Base-by-base conservation (phyloP, 2,113 vertebrate species). In the Notiomystis cincta region DNA sequence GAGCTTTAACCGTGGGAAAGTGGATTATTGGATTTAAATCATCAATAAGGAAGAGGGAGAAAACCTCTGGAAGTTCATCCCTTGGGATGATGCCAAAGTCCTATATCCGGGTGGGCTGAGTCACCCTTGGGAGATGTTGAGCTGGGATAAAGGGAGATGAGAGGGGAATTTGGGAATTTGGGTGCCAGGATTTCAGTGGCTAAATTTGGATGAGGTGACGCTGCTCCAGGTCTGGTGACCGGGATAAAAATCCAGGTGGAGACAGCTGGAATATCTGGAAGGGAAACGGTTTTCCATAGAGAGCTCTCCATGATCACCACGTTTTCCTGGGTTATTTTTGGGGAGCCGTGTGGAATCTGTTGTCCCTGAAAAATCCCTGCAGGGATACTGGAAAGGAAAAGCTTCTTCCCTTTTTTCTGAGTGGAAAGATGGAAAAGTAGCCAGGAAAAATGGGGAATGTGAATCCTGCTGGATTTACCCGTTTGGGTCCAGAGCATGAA, bases 21-120 rank as follows among this genome's bases (percentile, higher is more conserved):
- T 0, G 22, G 14, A 44, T 38, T 3, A 0, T 0, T 12, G 40
- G 21, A 25, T 40, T 42, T 6, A 17, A 54, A 13, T 44, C 14
- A 5, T 10, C 16, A 18, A 0, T 5, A 45, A 58, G 0, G 15
- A 33, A 15, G 28, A 22, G 24, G 38, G 23, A 45, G 20, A 37
- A 80, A 25, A 30, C 33, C 40, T 71, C 18, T 15, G 22, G 61
- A 56, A 30, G 18, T 35, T 61, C 45, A 15, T 51, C 54, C 16
- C 28, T 80, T 38, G 45, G 69, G 31, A 38, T 1, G 4, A n/a
- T 8, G 48, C n/a, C 61, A 12, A 15, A 11, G 9, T 60, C n/a
- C 50, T 45, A 1, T 9, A 19, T 56, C 15, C 2, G n/a, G n/a
- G 11, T 14, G 44, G 66, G 6, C 8, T 64, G 66, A 56, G 56